These are phyloP conservation scores for Eufriesea mexicana DNA, from an alignment of 1,140 invertebrate species.

Conservation along the genomic window DNA sequence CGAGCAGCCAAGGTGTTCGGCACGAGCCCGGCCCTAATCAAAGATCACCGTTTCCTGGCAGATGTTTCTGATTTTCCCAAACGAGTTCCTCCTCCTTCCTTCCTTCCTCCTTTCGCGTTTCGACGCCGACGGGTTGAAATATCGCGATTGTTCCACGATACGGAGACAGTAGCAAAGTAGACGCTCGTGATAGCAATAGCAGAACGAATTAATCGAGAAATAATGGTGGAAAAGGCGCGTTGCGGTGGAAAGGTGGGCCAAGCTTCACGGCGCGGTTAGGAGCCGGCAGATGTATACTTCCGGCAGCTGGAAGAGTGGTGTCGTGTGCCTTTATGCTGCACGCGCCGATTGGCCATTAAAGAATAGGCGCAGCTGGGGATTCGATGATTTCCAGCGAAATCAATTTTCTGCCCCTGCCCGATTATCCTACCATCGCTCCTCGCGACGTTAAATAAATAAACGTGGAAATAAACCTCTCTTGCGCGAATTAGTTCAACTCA, in stretches of 20 bases:
- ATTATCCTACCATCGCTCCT: no score
- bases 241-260: conserved; percentile 35
- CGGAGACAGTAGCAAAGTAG: no score
- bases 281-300: conserved; percentile 77
- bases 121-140: no score
- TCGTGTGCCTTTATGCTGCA: conserved; percentile 72
- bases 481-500: no score
- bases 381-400: conserved; percentile 52
- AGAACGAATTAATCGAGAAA: conserved; percentile 12
- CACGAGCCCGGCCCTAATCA: conserved; percentile 59
- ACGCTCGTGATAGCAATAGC: neutral
- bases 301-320: conserved; percentile 75
- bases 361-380: conserved; percentile 59
- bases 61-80: conserved; percentile 68
- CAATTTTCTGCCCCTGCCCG: conserved; percentile 45
- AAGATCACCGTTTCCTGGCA: conserved; percentile 65
- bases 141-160: no score
- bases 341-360: conserved; percentile 70
- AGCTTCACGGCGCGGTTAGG: conserved; percentile 71
- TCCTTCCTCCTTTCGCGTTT: neutral
- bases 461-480: neutral
- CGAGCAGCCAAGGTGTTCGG: conserved; percentile 49
- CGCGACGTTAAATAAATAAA: neutral
- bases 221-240: neutral
- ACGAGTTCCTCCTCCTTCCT: neutral